Base-by-base conservation (phyloP, 2,113 vertebrate species). In the Oryzias curvinotus region DNA sequence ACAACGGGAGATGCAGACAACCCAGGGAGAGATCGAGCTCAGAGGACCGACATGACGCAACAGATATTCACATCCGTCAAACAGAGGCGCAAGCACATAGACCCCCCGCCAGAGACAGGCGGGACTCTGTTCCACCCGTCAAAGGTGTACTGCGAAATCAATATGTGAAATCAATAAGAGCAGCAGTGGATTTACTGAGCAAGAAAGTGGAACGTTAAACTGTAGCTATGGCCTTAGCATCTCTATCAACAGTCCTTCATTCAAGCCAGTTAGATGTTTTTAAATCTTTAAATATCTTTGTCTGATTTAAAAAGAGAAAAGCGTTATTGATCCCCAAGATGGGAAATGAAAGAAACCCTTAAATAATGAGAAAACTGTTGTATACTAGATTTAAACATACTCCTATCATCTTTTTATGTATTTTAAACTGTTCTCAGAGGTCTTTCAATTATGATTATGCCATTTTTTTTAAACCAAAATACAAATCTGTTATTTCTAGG, bases 201-300 rank as follows among this genome's bases (percentile, higher is more conserved):
- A 71, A 57, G 57, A 59, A 71, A 78, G 72, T 79, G 65, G 75
- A 77, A 81, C 73, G 72, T 78, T 67, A 78, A 78, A 77, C 69
- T 68, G 71, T 62, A 56, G 60, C 78, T 73, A 72, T 56, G 66
- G 59, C 74, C 21, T 80, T 82, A 80, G 65, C 25, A 70, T 65
- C 53, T 76, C 67, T 65, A 70, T 78, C 68, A 55, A 21, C 67
- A 57, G 26, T 7, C 30, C 25, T 16, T 47, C 68, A 58, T 8
- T 26, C 16, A 57, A 23, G 19, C 21, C 62, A 51, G 50, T 16
- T 55, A 43, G 49, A 41, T 60, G 45, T 14, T 30, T 45, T 16
- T 30, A 5, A 61, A 23, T 26, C 51, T 42, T 36, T 36, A 23
- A 23, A 23, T 36, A 36, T 36, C 7, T 8, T 36, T 7, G 7